A percentile compares a stretch with the other conserved stretches of the same genome.
phyloP scores from a whole-genome alignment of 2,797 vertebrate species.

The Vultur gryphus region DNA sequence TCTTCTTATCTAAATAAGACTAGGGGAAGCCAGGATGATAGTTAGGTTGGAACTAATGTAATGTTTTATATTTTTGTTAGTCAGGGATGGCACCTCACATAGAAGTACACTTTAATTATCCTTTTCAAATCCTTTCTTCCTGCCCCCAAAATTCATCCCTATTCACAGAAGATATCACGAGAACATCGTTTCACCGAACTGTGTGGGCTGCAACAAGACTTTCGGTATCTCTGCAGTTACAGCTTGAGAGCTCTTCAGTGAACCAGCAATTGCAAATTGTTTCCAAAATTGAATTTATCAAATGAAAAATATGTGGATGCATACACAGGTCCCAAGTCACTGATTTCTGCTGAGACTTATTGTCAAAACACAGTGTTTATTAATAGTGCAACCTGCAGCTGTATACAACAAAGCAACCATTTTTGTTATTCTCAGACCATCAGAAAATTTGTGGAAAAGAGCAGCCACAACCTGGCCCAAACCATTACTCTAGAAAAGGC shows the following conservation, averaged over 20 bases:
- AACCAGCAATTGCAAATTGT: background rate
- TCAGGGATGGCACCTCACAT: background rate
- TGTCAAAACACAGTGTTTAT: background rate
- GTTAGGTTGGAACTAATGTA: background rate
- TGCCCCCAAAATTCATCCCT: background rate
- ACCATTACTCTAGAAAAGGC: background rate
- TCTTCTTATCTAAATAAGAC: background rate
- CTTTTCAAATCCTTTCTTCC: background rate
- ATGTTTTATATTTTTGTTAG: background rate
- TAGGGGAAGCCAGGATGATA: background rate
- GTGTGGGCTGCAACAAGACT: background rate
- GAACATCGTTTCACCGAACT: background rate
- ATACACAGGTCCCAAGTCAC: background rate
- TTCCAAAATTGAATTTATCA: background rate
- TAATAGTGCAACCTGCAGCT: background rate
- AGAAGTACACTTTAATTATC: background rate
- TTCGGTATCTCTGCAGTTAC: background rate
- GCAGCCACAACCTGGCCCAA: background rate
- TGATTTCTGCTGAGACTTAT: background rate
- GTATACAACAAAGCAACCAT: background rate
- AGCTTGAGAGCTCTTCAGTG: background rate
- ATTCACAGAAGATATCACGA: background rate
- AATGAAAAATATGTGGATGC: background rate
- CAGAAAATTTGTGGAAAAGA: background rate
- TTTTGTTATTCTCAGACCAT: background rate